These are phyloP conservation scores for Ormyrus nitidulus DNA, from an alignment of 2,888 invertebrate species.

Conservation along the genomic window DNA sequence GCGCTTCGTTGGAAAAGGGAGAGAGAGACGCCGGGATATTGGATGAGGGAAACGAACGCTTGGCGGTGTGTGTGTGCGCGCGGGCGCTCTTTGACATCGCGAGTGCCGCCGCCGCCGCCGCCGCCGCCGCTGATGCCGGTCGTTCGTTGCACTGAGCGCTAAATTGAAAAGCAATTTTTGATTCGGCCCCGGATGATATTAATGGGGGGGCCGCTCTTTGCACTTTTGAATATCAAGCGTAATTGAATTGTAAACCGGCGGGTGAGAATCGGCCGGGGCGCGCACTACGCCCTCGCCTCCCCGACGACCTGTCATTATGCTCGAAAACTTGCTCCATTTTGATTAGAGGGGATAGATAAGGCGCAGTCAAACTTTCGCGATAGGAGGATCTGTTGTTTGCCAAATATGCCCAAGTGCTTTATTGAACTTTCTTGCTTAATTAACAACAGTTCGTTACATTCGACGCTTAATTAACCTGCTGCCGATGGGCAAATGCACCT, in stretches of 20 bases:
- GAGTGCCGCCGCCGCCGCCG: neutral
- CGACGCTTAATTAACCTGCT: no score
- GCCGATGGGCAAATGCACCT: no score
- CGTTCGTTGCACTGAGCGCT: neutral
- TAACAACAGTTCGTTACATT: no score
- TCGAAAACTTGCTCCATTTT: no score
- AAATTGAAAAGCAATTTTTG: slow-evolving; percentile 53
- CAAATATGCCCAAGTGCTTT: no score
- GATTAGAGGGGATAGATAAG: no score
- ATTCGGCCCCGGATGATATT: slow-evolving; percentile 35
- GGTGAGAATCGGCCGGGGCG: neutral
- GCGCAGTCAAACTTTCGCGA: no score
- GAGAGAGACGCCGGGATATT: slow-evolving; percentile 26
- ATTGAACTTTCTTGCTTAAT: no score
- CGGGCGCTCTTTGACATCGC: neutral
- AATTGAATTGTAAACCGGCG: no score
- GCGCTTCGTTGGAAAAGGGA: slow-evolving; percentile 13
- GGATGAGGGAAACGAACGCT: slow-evolving; percentile 31
- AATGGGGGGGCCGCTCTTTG: neutral
- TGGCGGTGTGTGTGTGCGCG: neutral
- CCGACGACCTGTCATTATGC: neutral
- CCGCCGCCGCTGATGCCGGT: neutral
- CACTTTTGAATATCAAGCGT: neutral
- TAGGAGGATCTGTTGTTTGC: no score
- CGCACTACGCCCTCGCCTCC: neutral